Evolutionary conservation across 2,797 vertebrate genomes (phyloP).

Genomic region (Spatula versicolor): DNA sequence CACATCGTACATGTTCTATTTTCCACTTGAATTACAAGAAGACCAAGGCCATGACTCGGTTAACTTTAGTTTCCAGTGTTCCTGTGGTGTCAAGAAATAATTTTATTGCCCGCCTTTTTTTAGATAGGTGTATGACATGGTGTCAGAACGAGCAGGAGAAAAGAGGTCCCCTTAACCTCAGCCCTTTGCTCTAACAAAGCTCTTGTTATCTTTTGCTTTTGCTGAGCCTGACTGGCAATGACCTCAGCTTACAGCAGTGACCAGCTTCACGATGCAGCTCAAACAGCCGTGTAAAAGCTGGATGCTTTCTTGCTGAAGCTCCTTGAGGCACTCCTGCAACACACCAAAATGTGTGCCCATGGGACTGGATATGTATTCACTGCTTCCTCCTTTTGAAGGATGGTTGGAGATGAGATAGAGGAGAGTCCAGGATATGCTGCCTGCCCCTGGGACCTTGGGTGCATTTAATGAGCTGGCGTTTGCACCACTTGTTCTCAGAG

Average conservation of each 20-base stretch:
- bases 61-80: background rate
- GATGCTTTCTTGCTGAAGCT: background rate
- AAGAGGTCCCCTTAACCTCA: background rate
- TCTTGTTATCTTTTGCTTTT: background rate
- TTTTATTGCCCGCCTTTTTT: background rate
- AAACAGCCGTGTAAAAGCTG: background rate
- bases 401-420: background rate
- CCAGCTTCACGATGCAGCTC: background rate
- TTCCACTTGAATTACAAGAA: background rate
- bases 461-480: background rate
- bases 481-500: background rate
- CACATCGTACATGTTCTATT: background rate
- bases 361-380: background rate
- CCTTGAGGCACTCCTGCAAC: background rate
- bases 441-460: background rate
- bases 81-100: background rate
- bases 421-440: background rate
- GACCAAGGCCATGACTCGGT: background rate
- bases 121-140: background rate
- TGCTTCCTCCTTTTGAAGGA: background rate
- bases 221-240: background rate
- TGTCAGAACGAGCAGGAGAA: background rate
- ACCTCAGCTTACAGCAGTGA: background rate
- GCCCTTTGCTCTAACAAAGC: background rate
- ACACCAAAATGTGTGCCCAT: accelerated